Evolutionary conservation across 2,113 vertebrate species (phyloP), one percentile per base, ranked within the genome.

Genomic region (Catharus minimus): DNA sequence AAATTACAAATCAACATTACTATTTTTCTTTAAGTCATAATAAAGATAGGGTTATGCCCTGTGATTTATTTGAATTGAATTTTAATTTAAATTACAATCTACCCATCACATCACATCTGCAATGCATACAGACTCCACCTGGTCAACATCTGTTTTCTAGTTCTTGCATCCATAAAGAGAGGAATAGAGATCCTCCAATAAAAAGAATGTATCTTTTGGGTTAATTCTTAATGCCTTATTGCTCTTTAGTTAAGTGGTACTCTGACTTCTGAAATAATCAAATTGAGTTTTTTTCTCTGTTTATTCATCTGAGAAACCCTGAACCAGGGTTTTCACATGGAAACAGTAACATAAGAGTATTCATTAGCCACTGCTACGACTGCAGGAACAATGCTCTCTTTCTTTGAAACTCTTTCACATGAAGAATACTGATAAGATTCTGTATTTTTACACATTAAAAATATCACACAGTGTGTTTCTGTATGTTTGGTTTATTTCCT

Each of bases 81-180:
- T 96, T 88, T 73, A 82, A 83, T 89, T 58, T 69, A 58, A 84
- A 80, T 86, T 23, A 92, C 60, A 87, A 75, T 79, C 66, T 57
- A 68, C 46, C 68, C 50, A 76, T 79, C 53, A 67, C 26, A 84
- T 77, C 33, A 46, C 17, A 86, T 46, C 64, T 84, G 64, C 61
- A 60, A 55, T 36, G 30, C 61, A 61, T 22, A 64, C 33, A 65
- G 23, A 66, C 61, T 86, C 82, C 33, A 93, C 71, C 43, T 66
- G 66, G 69, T 46, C 58, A 46, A 71, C 64, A 80, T 32, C 57
- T 92, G 72, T 43, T 83, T 88, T 82, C 69, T 30, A 82, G 38
- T 32, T 32, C 44, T 58, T 65, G 74, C 13, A 58, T 15, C 27
- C 10, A 3, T 12, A 64, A 68, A 56, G 24, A 78, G 15, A 68